Percentiles rank a stretch among this genome's conserved stretches.
Conservation (phyloP, 1,140 invertebrate species). For the Drosophila parabipectinata region DNA sequence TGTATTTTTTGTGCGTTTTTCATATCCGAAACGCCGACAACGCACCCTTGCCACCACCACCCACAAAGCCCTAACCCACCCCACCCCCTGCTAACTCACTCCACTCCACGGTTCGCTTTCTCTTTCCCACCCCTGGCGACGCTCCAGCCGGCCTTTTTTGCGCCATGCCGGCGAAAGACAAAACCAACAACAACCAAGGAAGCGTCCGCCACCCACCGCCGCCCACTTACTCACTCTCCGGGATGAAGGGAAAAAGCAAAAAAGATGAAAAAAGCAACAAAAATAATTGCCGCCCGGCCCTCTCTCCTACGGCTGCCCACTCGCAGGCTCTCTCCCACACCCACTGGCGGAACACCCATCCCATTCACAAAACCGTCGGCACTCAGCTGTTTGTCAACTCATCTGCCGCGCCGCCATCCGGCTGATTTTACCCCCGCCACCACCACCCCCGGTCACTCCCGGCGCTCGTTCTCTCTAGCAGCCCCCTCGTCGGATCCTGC, state of each 20-base stretch:
- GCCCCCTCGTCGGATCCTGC: conserved; percentile 2
- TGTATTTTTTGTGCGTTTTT: conserved; percentile 81
- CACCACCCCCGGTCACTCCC: neutral
- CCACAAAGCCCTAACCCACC: neutral
- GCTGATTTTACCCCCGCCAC: conserved; percentile 46
- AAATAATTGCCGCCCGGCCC: conserved; percentile 68
- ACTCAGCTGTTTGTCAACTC: conserved; percentile 82
- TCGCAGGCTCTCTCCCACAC: conserved; percentile 14
- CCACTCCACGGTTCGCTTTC: conserved; percentile 6
- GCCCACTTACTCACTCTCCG: conserved; percentile 14
- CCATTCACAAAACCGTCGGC: conserved; percentile 78
- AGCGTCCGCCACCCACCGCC: conserved; percentile 17
- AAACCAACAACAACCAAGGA: conserved; percentile 53
- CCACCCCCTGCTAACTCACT: neutral
- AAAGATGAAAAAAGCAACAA: conserved; percentile 70
- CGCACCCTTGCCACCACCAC: conserved; percentile 10
- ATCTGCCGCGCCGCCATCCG: conserved; percentile 76
- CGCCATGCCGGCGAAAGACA: conserved; percentile 79
- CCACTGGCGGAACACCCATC: conserved; percentile 39
- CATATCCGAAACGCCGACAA: conserved; percentile 83
- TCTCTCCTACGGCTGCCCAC: conserved; percentile 3
- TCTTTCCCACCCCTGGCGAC: conserved; percentile 40
- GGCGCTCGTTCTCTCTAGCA: neutral
- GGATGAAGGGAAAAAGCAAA: conserved; percentile 55
- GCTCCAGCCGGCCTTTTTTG: conserved; percentile 72